Evolutionary conservation across 92 coral and sea anemone species (phyloP).

Genomic region (Umimayanthus chanpuru): DNA sequence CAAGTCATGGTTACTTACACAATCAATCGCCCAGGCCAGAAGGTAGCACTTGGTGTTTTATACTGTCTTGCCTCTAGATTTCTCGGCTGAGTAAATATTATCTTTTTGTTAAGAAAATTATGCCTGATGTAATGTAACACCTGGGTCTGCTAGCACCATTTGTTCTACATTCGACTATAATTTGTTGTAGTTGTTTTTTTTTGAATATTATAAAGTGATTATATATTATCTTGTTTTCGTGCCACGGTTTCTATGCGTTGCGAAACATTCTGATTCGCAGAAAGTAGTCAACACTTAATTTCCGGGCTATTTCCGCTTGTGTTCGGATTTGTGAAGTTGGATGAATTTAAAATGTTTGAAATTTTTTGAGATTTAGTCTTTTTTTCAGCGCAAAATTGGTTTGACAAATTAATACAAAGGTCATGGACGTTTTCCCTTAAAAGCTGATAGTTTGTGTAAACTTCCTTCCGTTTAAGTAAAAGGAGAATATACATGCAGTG

Average conservation of each 20-base stretch:
- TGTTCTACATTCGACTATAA: neutral
- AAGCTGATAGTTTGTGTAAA: too few species aligned
- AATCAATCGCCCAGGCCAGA: constrained; percentile 36
- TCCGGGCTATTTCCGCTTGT: too few species aligned
- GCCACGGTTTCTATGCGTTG: neutral
- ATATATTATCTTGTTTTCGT: neutral
- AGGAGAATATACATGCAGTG: too few species aligned
- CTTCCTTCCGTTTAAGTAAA: neutral
- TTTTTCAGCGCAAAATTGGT: neutral
- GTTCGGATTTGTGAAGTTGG: neutral
- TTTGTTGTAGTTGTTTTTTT: neutral
- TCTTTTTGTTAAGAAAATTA: neutral
- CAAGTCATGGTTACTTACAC: constrained; percentile 39
- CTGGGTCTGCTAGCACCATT: neutral
- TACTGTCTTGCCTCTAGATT: neutral
- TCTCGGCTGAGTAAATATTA: neutral
- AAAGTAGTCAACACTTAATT: neutral
- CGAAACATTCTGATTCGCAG: neutral
- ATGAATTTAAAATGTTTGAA: neutral
- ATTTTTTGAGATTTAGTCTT: too few species aligned
- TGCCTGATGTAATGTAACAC: neutral
- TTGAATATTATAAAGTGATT: neutral
- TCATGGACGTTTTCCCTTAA: neutral
- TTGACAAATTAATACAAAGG: too few species aligned
- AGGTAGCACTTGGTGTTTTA: constrained; percentile 4